Percentiles rank a stretch among this genome's conserved stretches.
These are phyloP conservation scores for Scomber scombrus DNA, from an alignment of 2,113 vertebrate genomes.

Conservation along the genomic window DNA sequence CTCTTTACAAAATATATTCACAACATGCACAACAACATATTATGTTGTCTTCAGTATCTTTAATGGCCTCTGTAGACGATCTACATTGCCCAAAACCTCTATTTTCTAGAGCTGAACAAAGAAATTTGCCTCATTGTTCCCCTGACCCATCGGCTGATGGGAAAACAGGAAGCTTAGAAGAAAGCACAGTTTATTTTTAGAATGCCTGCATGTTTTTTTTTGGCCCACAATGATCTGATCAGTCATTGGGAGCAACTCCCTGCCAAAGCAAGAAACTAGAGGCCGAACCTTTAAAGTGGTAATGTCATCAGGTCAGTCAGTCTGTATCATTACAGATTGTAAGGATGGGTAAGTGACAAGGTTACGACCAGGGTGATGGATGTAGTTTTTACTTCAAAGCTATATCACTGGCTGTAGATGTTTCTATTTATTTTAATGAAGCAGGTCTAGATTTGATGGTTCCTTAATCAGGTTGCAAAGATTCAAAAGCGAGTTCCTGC, in stretches of 20 bases:
- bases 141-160: slow-evolving; percentile 11
- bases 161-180: slow-evolving; percentile 36
- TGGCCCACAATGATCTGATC: slow-evolving; percentile 9
- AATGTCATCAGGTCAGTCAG: neutral
- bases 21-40: too few species aligned
- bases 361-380: neutral
- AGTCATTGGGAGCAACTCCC: neutral
- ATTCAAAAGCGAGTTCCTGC: neutral
- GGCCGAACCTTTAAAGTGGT: neutral
- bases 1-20: too few species aligned
- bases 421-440: neutral
- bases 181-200: slow-evolving; percentile 41
- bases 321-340: neutral
- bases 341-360: neutral
- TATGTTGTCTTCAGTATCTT: too few species aligned
- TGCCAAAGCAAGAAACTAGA: slow-evolving; percentile 8
- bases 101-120: slow-evolving; percentile 27
- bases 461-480: neutral
- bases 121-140: slow-evolving; percentile 28
- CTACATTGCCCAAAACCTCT: neutral
- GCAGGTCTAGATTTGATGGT: neutral
- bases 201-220: slow-evolving; percentile 7
- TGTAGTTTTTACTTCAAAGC: neutral
- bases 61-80: too few species aligned
- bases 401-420: neutral